These are phyloP conservation scores for Idris sp. DNA, from an alignment of 1,140 invertebrate genomes.

Conservation along the genomic window DNA sequence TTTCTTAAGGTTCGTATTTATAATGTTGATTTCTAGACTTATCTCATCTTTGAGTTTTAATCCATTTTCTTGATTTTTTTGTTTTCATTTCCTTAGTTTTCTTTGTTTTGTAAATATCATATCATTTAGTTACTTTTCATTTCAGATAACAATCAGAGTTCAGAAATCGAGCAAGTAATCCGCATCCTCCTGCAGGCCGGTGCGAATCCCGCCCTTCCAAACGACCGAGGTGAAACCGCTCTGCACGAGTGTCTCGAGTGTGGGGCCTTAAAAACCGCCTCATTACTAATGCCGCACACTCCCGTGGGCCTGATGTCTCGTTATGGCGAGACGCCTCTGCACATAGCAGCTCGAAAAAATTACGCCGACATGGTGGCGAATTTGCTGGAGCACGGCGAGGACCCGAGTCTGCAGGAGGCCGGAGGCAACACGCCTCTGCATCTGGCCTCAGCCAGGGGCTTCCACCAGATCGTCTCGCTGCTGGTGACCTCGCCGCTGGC, in stretches of 20 bases:
- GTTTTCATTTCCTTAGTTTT: too few species aligned
- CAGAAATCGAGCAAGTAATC: conserved; percentile 70
- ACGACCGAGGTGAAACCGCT: conserved; percentile 77
- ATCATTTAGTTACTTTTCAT: too few species aligned
- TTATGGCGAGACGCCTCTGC: conserved; percentile 74
- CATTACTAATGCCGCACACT: conserved; percentile 68
- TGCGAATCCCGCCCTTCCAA: conserved; percentile 74
- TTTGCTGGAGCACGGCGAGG: conserved; percentile 70
- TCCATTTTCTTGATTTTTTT: too few species aligned
- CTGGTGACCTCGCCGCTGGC: conserved; percentile 66
- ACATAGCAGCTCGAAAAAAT: conserved; percentile 75
- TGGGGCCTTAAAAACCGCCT: conserved; percentile 68
- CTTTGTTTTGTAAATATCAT: too few species aligned
- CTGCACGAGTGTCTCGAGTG: conserved; percentile 79
- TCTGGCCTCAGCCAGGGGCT: conserved; percentile 74
- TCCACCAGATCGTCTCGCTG: conserved; percentile 68
- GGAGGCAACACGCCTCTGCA: conserved; percentile 74
- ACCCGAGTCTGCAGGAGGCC: conserved; percentile 72
- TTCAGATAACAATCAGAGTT: conserved; percentile 67
- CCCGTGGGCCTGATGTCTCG: conserved; percentile 67
- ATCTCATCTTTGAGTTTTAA: too few species aligned
- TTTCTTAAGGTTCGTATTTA: too few species aligned
- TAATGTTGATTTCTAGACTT: too few species aligned
- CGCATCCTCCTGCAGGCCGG: conserved; percentile 75
- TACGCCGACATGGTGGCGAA: conserved; percentile 67